Percentiles rank a stretch among this genome's conserved stretches.
Evolutionary conservation across 2,113 vertebrate species (phyloP).

Genomic region (Hucho hucho): DNA sequence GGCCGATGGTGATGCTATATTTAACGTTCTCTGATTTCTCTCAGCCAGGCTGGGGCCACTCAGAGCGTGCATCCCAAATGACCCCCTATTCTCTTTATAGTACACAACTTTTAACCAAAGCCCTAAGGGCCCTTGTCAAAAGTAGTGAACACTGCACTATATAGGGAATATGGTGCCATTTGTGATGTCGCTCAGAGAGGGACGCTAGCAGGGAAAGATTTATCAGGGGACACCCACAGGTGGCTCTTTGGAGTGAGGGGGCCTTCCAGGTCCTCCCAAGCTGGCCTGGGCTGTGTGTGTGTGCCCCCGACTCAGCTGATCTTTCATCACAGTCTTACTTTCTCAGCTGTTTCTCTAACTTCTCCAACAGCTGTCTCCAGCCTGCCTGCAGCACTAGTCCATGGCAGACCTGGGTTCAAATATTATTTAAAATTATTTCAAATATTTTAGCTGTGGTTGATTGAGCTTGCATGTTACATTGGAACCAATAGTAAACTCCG

Average conservation of each 20-base stretch:
- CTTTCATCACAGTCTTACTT: constrained; percentile 39
- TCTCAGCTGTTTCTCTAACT: constrained; percentile 78
- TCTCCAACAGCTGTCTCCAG: constrained; percentile 23
- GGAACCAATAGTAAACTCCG: too few relatives aligned
- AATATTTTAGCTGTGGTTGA: neutral
- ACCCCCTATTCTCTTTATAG: too few relatives aligned
- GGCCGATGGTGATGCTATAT: constrained; percentile 41
- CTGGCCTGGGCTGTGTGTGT: constrained; percentile 15
- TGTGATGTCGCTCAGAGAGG: too few relatives aligned
- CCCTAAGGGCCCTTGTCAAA: too few relatives aligned
- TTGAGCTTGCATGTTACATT: neutral
- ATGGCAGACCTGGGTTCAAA: neutral
- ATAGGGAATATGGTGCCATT: too few relatives aligned
- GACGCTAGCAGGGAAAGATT: neutral
- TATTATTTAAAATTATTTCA: too few relatives aligned
- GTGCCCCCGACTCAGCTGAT: too few relatives aligned
- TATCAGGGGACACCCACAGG: constrained; percentile 38
- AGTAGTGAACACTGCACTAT: too few relatives aligned
- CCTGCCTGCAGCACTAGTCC: neutral
- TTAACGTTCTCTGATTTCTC: constrained; percentile 37
- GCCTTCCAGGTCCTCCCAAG: constrained; percentile 39
- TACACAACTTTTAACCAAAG: too few relatives aligned
- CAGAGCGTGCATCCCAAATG: neutral
- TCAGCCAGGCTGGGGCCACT: constrained; percentile 1
- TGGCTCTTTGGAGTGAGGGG: constrained; percentile 36